Percentiles rank a stretch among this genome's conserved stretches.
These are phyloP conservation scores for Ophion ventricosus DNA, from an alignment of 2,888 invertebrate species.

Conservation along the genomic window DNA sequence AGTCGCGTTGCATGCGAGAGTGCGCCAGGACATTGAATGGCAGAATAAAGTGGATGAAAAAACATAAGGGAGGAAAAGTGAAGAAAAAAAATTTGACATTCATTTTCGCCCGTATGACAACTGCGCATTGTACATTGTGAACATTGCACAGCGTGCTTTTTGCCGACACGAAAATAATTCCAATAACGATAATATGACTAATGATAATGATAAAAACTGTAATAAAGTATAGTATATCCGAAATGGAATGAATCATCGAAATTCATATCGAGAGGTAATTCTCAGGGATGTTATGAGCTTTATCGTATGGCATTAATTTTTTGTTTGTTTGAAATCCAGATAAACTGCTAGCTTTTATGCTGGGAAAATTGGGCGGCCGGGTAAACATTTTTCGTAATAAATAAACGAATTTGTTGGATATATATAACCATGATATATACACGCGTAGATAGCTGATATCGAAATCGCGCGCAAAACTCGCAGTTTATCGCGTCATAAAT, in stretches of 20 bases:
- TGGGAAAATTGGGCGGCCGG: slow-evolving; percentile 24
- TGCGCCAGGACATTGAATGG: slow-evolving; percentile 14
- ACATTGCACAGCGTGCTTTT: slow-evolving; percentile 37
- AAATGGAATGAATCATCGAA: slow-evolving; percentile 53
- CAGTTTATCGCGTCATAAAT: slow-evolving; percentile 73
- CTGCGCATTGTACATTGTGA: neutral
- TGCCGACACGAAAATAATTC: neutral
- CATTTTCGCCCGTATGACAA: neutral
- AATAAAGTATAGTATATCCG: slow-evolving; percentile 26
- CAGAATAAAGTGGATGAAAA: neutral
- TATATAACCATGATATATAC: slow-evolving; percentile 24
- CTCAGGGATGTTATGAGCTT: neutral
- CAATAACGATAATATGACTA: neutral
- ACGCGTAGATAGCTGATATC: slow-evolving; percentile 67
- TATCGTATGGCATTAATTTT: neutral
- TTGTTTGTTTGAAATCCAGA: slow-evolving; percentile 50
- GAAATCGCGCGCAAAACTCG: slow-evolving; percentile 71
- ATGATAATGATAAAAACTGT: neutral
- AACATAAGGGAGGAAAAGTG: neutral
- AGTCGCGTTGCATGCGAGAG: slow-evolving; percentile 27
- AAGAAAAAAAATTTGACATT: slow-evolving; percentile 32
- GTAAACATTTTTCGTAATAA: slow-evolving; percentile 70
- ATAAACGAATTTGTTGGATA: slow-evolving; percentile 70
- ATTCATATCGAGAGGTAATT: slow-evolving; percentile 19
- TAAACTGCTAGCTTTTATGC: slow-evolving; percentile 65